These are phyloP conservation scores for Tachycineta bicolor DNA, from an alignment of 2,113 vertebrate genomes.

Conservation along the genomic window DNA sequence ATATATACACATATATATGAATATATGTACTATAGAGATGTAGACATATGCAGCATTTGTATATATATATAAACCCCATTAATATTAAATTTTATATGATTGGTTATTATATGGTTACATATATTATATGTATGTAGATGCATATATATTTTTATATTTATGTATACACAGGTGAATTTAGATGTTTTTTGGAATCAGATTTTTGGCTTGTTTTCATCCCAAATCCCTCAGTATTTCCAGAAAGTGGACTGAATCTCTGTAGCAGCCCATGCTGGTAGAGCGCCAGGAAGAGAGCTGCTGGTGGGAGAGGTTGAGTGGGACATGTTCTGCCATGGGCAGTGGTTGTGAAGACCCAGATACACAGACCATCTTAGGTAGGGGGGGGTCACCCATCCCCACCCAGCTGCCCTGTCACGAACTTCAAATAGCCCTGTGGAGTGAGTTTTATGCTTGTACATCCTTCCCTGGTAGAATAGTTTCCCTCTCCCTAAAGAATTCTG, in stretches of 20 bases:
- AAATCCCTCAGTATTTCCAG: background rate
- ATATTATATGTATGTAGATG: background rate
- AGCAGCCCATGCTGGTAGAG: background rate
- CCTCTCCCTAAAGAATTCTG: background rate
- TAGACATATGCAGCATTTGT: background rate
- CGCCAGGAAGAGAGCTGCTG: fast-evolving
- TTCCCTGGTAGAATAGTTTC: background rate
- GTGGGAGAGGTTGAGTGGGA: background rate
- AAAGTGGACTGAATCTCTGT: background rate
- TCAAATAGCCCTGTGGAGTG: background rate
- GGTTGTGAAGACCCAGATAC: background rate
- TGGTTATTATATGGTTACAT: background rate
- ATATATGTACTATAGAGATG: background rate
- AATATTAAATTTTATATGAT: background rate
- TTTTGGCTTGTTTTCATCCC: background rate
- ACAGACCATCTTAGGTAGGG: fast-evolving
- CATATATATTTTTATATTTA: background rate
- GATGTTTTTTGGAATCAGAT: background rate
- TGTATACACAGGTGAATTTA: background rate
- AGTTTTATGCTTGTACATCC: background rate
- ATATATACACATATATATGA: background rate
- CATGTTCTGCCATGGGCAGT: fast-evolving
- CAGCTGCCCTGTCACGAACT: background rate
- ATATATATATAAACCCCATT: background rate
- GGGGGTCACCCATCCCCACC: background rate